Evolutionary conservation across 2,113 vertebrate species (phyloP).

Genomic region (Drymodes brunneopygia): DNA sequence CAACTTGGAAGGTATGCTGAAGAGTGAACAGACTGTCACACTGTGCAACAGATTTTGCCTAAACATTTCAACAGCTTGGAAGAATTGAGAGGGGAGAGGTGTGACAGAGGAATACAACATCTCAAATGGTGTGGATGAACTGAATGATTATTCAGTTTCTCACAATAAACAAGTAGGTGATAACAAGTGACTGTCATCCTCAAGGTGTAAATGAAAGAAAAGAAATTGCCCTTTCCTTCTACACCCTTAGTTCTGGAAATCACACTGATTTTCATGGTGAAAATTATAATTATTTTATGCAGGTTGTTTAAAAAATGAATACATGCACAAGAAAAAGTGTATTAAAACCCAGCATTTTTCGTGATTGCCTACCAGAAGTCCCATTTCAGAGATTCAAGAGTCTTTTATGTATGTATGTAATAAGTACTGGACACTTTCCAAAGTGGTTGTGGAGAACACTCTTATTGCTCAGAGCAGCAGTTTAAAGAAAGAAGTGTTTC

Average conservation of each 20-base stretch:
- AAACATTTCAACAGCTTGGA: not conserved
- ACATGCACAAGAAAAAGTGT: not conserved
- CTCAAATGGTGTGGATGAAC: not conserved
- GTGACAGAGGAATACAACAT: not conserved
- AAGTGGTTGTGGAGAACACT: not conserved
- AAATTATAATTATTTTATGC: not conserved
- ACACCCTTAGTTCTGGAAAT: not conserved
- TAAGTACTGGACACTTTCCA: not conserved
- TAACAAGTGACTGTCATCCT: not conserved
- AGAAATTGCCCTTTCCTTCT: not conserved
- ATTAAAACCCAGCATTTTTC: not conserved
- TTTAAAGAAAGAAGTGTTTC: not conserved
- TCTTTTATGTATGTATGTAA: not conserved
- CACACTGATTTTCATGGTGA: not conserved
- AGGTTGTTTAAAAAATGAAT: not conserved
- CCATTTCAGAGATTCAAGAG: not conserved
- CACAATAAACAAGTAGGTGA: not conserved
- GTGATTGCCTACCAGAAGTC: not conserved
- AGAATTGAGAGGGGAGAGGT: not conserved
- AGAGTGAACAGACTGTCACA: not conserved
- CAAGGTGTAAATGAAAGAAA: not conserved
- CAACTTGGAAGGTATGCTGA: not conserved
- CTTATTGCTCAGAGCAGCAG: not conserved
- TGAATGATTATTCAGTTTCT: not conserved
- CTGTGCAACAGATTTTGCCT: not conserved